Conservation (phyloP, 2,113 vertebrate species). For the Silurus meridionalis region DNA sequence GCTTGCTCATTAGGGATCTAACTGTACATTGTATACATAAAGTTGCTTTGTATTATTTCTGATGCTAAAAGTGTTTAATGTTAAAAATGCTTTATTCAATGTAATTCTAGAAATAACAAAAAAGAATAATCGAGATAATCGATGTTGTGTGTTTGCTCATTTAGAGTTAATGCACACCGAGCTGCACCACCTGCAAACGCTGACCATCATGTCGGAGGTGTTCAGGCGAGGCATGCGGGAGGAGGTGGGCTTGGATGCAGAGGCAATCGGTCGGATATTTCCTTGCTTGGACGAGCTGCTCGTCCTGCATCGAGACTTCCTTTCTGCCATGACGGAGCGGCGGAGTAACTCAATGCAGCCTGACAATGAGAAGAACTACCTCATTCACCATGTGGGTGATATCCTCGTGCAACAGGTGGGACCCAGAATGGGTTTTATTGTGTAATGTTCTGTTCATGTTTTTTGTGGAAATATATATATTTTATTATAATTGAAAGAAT, state of each 20-base stretch:
- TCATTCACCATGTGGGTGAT: conserved; percentile 87
- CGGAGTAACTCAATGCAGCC: conserved; percentile 74
- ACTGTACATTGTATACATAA: not conserved
- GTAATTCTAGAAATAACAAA: not conserved
- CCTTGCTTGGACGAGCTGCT: conserved; percentile 91
- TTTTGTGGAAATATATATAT: not conserved
- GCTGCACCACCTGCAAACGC: conserved; percentile 90
- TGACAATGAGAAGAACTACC: conserved; percentile 81
- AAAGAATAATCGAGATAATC: too few relatives aligned
- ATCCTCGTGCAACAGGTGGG: conserved; percentile 89
- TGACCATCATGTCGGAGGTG: conserved; percentile 93
- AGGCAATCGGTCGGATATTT: conserved; percentile 86
- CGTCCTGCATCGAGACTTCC: conserved; percentile 83
- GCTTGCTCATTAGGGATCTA: not conserved
- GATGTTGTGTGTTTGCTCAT: not conserved
- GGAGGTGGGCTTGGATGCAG: conserved; percentile 86
- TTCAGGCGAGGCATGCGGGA: conserved; percentile 92
- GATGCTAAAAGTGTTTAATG: not conserved
- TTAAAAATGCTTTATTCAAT: not conserved
- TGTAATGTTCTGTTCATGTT: not conserved
- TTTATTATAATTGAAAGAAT: not conserved
- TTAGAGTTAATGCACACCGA: conserved; percentile 97
- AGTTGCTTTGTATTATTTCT: not conserved
- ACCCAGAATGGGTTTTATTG: not conserved
- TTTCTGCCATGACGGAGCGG: conserved; percentile 82